A percentile compares a stretch with the other conserved stretches of the same genome.
Evolutionary conservation across 2,888 invertebrate genomes (phyloP).

Genomic region (Andrena flavipes): DNA sequence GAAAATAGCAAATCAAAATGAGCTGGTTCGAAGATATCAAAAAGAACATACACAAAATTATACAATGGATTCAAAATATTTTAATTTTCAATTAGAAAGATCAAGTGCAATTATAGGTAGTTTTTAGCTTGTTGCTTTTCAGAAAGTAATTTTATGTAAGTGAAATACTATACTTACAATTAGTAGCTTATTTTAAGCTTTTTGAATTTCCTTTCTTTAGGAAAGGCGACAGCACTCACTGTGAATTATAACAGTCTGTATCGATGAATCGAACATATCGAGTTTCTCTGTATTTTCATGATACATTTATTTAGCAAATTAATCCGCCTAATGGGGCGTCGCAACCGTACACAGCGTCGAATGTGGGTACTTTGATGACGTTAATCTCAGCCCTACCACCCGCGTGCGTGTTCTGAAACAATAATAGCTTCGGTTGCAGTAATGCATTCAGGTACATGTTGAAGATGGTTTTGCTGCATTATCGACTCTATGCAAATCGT

Average conservation of each 20-base stretch:
- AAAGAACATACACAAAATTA: too few species aligned
- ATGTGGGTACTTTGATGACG: constrained; percentile 48
- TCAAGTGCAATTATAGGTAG: too few species aligned
- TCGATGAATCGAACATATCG: background rate
- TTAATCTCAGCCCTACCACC: constrained; percentile 50
- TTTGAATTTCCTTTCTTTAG: too few species aligned
- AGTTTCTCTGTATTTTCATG: background rate
- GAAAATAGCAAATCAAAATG: too few species aligned
- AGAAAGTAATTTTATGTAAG: too few species aligned
- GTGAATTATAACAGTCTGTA: background rate
- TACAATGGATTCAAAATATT: too few species aligned
- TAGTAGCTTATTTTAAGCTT: too few species aligned
- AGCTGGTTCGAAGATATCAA: too few species aligned
- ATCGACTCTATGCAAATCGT: constrained; percentile 18
- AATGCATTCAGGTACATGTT: constrained; percentile 19
- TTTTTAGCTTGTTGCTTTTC: too few species aligned
- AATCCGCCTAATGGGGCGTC: constrained; percentile 31
- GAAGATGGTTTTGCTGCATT: constrained; percentile 33
- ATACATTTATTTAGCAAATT: constrained; percentile 30
- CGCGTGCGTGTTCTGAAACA: constrained; percentile 29
- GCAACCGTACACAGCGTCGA: constrained; percentile 23
- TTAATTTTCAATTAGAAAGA: too few species aligned
- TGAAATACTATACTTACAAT: too few species aligned
- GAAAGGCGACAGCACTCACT: background rate
- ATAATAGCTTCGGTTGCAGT: constrained; percentile 18